Evolutionary conservation across 2,113 vertebrate genomes (phyloP), one percentile per base, ranked within the genome.

Genomic region (Istiophorus platypterus): DNA sequence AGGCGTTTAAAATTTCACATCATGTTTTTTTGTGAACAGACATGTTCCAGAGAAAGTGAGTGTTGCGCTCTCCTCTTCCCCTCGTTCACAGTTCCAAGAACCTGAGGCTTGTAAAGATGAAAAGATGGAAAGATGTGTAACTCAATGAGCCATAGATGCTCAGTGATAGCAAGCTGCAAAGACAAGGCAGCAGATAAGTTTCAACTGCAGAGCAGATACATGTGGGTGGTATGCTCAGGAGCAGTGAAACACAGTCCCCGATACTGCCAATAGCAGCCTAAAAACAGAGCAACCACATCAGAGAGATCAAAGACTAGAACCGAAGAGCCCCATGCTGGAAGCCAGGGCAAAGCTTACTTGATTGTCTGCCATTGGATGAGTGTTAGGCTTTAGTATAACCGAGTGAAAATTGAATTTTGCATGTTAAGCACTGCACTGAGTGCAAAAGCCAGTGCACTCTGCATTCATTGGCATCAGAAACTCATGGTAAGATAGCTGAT

Each of bases 121-220:
- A 63, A 76, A 51, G 65, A 80, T 67, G 51, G 72, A 61, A 78
- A 39, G 56, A 80, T 17, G 63, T 82, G 88, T 82, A 91, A 89
- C 78, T 81, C 68, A 72, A 88, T 86, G 84, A 85, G 82, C 66
- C 77, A 49, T 49, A 45, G 18, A 18, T 0, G 12, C 65, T 71
- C 51, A 15, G 59, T 29, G 49, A 86, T 57, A 27, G 54, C 75
- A n/a, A 39, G 71, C 76, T 73, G 74, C 2, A 27, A 67, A 85
- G 90, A 88, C 54, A 5, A 64, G 45, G 84, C 82, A 91, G 82
- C 84, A 91, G 92, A 85, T 82, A 57, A 81, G 71, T 73, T 69
- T 49, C 41, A 76, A 74, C 37, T 24, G 9, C 81, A 37, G 49
- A 66, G 39, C 27, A 66, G 29, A 66, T 52, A 45, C 52, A 57